A percentile compares a stretch with the other conserved stretches of the same genome.
Conservation (phyloP, 2,113 vertebrate species). For the Archilochus colubris region DNA sequence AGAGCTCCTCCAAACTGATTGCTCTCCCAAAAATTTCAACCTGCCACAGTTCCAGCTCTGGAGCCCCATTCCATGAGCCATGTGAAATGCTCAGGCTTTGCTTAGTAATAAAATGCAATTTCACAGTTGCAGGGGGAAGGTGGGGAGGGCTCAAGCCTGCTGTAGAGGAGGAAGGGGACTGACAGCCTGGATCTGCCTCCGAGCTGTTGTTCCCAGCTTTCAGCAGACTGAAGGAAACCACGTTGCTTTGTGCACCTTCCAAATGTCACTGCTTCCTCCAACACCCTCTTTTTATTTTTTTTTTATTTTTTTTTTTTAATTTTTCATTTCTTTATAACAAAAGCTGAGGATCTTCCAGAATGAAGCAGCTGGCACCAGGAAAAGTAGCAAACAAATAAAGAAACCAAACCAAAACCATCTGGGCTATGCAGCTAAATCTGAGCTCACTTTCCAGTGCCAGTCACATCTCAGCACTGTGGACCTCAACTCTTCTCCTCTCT, state of each 20-base stretch:
- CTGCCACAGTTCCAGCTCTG: neutral
- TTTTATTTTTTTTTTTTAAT: neutral
- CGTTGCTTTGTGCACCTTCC: neutral
- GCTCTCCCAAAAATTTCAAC: neutral
- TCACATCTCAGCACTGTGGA: accelerated
- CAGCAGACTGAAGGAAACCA: neutral
- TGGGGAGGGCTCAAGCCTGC: neutral
- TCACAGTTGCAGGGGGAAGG: neutral
- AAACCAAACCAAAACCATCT: constrained; percentile 9
- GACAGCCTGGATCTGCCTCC: neutral
- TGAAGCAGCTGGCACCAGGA: neutral
- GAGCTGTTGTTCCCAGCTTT: constrained; percentile 17
- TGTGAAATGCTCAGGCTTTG: neutral
- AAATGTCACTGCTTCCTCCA: constrained; percentile 8
- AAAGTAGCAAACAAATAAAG: neutral
- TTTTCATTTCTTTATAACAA: neutral
- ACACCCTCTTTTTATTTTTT: neutral
- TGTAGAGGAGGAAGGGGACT: neutral
- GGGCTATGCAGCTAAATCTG: neutral
- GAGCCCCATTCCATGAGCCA: neutral
- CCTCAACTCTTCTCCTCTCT: neutral
- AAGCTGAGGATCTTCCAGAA: neutral
- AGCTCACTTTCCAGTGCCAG: neutral
- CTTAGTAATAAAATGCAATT: neutral
- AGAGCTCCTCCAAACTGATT: neutral